phyloP scores from a whole-genome alignment of 2,797 vertebrate species.

The Coluber constrictor region DNA sequence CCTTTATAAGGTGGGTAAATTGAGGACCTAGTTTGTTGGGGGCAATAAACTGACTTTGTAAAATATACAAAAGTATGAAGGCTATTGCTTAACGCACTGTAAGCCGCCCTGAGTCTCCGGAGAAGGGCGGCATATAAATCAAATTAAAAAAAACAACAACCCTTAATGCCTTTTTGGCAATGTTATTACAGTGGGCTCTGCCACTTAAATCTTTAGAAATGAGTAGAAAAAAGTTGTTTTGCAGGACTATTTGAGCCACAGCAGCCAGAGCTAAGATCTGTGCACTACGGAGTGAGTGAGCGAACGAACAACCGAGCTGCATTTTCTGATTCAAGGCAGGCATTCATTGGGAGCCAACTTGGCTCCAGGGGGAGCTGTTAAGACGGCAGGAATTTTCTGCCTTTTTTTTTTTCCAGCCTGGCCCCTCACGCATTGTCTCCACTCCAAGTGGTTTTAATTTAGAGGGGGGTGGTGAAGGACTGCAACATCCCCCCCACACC shows the following conservation, averaged over 20 bases:
- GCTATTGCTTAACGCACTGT: too few relatives aligned
- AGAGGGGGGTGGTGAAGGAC: neutral
- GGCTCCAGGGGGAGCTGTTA: conserved; percentile 36
- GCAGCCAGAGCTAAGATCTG: too few relatives aligned
- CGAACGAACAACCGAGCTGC: neutral
- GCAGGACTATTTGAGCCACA: neutral
- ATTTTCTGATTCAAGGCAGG: neutral
- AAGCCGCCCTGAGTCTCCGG: too few relatives aligned
- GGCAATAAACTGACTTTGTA: too few relatives aligned
- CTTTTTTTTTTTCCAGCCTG: conserved; percentile 68
- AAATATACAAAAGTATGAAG: too few relatives aligned
- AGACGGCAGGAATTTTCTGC: conserved; percentile 69
- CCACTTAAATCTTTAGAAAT: too few relatives aligned
- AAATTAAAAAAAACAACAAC: too few relatives aligned
- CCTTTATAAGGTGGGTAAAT: too few relatives aligned
- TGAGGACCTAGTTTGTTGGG: too few relatives aligned
- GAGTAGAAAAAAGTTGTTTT: neutral
- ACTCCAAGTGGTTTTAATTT: conserved; percentile 45
- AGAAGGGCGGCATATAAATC: too few relatives aligned
- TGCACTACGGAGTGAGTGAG: neutral
- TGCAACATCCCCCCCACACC: neutral
- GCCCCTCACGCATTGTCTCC: conserved; percentile 61
- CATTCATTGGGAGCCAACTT: neutral
- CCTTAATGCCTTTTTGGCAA: too few relatives aligned
- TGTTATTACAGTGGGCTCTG: too few relatives aligned